These are phyloP conservation scores for Drosophila crucigera DNA, from an alignment of 2,888 invertebrate genomes.

Conservation along the genomic window DNA sequence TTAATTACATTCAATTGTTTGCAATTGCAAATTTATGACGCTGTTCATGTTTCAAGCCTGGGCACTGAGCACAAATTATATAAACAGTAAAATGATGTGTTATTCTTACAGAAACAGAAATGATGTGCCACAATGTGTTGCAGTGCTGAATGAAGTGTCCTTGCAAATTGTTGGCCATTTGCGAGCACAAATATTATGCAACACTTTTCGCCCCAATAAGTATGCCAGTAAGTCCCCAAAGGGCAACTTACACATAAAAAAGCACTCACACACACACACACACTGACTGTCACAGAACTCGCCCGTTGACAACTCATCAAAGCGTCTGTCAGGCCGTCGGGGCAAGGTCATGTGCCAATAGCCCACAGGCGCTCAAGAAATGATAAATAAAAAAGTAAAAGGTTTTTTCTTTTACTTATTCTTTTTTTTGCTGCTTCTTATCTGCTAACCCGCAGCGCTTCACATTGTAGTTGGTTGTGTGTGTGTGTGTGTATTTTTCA, in stretches of 20 bases:
- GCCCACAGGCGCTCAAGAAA: constrained; percentile 67
- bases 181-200: constrained; percentile 73
- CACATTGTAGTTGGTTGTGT: constrained; percentile 20
- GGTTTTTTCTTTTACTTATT: constrained; percentile 15
- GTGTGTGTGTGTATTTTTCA: constrained; percentile 20
- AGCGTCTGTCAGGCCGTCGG: constrained; percentile 38
- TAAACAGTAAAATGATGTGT: constrained; percentile 16
- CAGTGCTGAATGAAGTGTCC: constrained; percentile 19
- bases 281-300: constrained; percentile 2
- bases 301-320: constrained; percentile 78
- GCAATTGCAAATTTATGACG: constrained; percentile 44
- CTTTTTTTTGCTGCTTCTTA: constrained; percentile 17
- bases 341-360: constrained; percentile 74
- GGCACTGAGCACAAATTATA: neutral
- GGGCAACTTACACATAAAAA: constrained; percentile 40
- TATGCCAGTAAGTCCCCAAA: constrained; percentile 58
- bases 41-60: neutral
- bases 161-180: constrained; percentile 64
- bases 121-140: constrained; percentile 42
- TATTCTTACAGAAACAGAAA: constrained; percentile 9
- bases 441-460: constrained; percentile 41
- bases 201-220: constrained; percentile 75
- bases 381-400: constrained; percentile 48
- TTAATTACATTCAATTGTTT: constrained; percentile 74
- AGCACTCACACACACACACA: constrained; percentile 2